Percentiles rank a stretch among this genome's conserved stretches.
phyloP scores from a whole-genome alignment of 2,113 vertebrate genomes.

The Rhineura floridana region DNA sequence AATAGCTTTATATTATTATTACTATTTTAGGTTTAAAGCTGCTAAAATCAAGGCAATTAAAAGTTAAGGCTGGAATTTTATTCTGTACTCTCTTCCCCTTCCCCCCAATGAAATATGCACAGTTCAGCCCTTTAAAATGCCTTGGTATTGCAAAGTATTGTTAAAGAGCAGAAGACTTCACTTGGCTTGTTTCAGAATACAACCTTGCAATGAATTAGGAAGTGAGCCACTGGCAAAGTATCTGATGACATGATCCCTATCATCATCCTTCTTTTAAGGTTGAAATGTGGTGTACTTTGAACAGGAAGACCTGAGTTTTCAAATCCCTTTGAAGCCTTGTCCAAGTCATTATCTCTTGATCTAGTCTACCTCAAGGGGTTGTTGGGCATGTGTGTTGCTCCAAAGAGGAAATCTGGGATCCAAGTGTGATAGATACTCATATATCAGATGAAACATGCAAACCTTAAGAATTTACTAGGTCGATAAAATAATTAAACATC shows the following conservation, averaged over 20 bases:
- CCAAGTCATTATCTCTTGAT: neutral
- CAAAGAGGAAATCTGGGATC: neutral
- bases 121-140: neutral
- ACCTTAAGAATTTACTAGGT: neutral
- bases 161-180: neutral
- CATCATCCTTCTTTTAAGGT: neutral
- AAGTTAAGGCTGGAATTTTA: slow-evolving; percentile 41
- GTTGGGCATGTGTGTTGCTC: neutral
- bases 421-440: neutral
- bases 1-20: slow-evolving; percentile 52
- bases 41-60: slow-evolving; percentile 54
- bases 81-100: slow-evolving; percentile 16
- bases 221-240: neutral
- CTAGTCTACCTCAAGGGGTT: neutral
- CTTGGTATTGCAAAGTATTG: neutral
- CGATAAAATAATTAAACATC: neutral
- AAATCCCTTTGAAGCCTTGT: neutral
- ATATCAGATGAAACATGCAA: neutral
- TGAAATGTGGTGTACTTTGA: neutral
- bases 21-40: slow-evolving; percentile 44
- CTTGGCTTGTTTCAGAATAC: too few species aligned
- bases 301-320: neutral
- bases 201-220: neutral
- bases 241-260: neutral
- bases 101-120: neutral